Conservation (phyloP, 2,797 vertebrate genomes). For the Schizopygopsis malacanthus region DNA sequence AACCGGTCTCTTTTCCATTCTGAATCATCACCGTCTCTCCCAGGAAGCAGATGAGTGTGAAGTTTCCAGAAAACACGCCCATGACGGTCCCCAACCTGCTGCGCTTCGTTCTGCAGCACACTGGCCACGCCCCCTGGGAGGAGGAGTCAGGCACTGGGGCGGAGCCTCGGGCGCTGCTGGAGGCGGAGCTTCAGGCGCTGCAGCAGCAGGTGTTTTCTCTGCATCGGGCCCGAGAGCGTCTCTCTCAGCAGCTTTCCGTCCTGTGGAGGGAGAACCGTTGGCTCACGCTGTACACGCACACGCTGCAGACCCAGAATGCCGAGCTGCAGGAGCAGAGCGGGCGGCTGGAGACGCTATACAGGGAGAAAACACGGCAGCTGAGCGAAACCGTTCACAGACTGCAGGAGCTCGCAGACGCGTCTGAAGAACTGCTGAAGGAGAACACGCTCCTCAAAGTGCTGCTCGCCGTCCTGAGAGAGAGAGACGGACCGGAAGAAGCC, state of each 20-base stretch:
- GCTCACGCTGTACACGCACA: no score
- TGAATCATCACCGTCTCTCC: not conserved
- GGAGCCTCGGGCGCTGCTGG: constrained; percentile 54
- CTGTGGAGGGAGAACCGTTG: no score
- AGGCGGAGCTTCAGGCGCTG: constrained; percentile 53
- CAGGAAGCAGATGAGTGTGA: constrained; percentile 69
- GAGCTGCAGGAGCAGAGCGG: constrained; percentile 78
- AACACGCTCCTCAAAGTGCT: constrained; percentile 84
- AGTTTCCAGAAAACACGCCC: constrained; percentile 67
- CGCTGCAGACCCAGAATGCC: no score
- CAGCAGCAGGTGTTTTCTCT: constrained; percentile 72
- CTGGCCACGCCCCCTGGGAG: constrained; percentile 60
- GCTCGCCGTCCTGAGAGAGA: constrained; percentile 67
- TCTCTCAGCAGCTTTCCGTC: no score
- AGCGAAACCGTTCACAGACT: constrained; percentile 81
- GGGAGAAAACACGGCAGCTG: constrained; percentile 84
- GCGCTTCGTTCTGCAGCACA: constrained; percentile 76
- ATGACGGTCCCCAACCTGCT: constrained; percentile 79
- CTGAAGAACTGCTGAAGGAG: constrained; percentile 74
- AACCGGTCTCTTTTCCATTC: not conserved
- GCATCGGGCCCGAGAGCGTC: no score
- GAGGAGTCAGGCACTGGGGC: not conserved
- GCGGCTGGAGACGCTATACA: constrained; percentile 81
- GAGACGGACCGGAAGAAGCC: constrained; percentile 40
- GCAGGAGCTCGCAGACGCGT: constrained; percentile 84